Evolutionary conservation across 1,140 invertebrate species (phyloP), one percentile per base, ranked within the genome.

Genomic region (Aphelinus certus): DNA sequence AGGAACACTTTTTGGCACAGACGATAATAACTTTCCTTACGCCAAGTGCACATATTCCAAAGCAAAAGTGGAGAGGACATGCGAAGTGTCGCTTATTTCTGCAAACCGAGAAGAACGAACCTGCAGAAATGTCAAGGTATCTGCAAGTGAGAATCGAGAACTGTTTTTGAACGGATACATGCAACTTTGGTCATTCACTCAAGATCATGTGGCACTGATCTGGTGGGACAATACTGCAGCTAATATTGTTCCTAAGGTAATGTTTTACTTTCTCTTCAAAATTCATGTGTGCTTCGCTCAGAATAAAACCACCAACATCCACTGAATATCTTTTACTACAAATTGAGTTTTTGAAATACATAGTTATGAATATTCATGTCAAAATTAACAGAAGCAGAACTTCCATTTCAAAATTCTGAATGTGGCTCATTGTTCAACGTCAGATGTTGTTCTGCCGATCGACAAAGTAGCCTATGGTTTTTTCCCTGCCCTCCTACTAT

Each of bases 101-200:
- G 3, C 26, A n/a, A 7, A 4, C n/a, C 48, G 49, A 3, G 43
- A 49, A 3, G 5, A 43, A 42, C 60, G 58, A 4, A 45, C n/a
- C 7, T 55, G 49, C 47, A 55, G 9, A 3, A 47, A 10, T 2
- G n/a, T 71, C 5, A 71, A 71, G 26, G 55, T 71, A 61, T 55
- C 4, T 53, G 26, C 49, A 5, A 26, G 45, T 3, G 5, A 62
- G 3, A 49, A 55, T n/a, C 51, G 46, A 26, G 60, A 55, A 6
- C 42, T 71, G 9, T 71, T 71, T 55, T 63, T 45, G 7, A 55
- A 55, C 45, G 69, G 69, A 1, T 71, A 45, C 60, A 62, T 71
- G 7, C 69, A 71, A 55, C 43, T 63, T 7, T 45, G 10, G 49
- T 60, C 69, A 2, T 63, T 63, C 26, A 48, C 1, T 47, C 5